Conservation (phyloP, 2,113 vertebrate genomes). For the Numida meleagris region DNA sequence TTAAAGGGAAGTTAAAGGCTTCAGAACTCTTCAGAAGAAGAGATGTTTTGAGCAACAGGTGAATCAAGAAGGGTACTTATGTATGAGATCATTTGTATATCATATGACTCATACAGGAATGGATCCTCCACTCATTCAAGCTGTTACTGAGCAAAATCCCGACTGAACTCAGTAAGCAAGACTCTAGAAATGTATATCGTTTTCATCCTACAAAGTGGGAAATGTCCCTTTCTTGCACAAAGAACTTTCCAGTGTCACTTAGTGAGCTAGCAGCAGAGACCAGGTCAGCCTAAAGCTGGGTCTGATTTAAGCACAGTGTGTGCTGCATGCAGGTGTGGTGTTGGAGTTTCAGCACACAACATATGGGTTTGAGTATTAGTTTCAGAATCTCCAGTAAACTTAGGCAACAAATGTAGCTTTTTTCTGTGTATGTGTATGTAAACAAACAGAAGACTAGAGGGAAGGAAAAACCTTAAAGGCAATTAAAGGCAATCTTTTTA, state of each 20-base stretch:
- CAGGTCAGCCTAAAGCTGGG: background rate
- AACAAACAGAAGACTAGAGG: background rate
- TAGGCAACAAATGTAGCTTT: background rate
- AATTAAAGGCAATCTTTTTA: background rate
- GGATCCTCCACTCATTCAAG: background rate
- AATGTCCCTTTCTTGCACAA: no score
- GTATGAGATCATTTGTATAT: background rate
- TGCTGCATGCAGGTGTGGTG: background rate
- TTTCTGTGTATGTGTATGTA: background rate
- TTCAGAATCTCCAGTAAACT: background rate
- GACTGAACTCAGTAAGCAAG: background rate
- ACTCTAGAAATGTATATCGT: rapidly evolving
- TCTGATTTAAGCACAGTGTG: background rate
- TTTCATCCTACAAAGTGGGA: background rate
- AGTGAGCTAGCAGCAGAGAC: background rate
- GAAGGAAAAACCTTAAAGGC: background rate
- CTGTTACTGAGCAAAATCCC: background rate
- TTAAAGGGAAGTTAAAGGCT: slow-evolving; percentile 69
- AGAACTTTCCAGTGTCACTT: background rate
- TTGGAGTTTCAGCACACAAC: background rate
- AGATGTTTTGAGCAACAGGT: background rate
- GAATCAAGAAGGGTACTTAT: background rate
- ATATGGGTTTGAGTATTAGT: background rate
- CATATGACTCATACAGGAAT: background rate
- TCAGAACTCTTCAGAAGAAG: no score